phyloP scores from a whole-genome alignment of 2,888 invertebrate species.

The Drosophila mercatorum region DNA sequence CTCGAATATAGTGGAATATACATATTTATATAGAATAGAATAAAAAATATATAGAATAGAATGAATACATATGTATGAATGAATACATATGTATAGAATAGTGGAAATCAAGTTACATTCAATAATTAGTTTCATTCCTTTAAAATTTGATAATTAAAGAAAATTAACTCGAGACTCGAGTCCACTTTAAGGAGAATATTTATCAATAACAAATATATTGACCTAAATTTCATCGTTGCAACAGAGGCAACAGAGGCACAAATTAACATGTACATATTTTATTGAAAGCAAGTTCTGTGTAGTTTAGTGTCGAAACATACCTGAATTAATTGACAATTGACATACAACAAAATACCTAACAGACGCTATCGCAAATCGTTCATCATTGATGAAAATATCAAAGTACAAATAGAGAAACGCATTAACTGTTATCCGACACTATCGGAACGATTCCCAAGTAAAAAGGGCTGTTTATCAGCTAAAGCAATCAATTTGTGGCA shows the following conservation, averaged over 20 bases:
- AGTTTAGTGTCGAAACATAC: not conserved
- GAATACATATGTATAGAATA: no score
- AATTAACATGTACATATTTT: not conserved
- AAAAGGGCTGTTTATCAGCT: conserved; percentile 20
- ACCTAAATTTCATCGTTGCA: not conserved
- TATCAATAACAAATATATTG: not conserved
- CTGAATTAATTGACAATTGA: conserved; percentile 1
- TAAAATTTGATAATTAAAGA: no score
- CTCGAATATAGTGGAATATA: no score
- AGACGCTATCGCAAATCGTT: conserved; percentile 14
- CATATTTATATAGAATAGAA: no score
- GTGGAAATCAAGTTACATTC: not conserved
- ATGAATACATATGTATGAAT: no score
- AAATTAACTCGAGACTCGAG: not conserved
- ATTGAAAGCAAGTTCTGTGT: not conserved
- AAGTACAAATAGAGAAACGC: conserved; percentile 5
- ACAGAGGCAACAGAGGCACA: not conserved
- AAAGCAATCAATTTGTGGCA: conserved; percentile 24
- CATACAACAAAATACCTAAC: conserved; percentile 11
- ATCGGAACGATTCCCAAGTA: conserved; percentile 7
- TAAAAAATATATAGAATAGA: no score
- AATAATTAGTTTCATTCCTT: not conserved
- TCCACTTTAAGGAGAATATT: not conserved
- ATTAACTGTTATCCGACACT: conserved; percentile 25
- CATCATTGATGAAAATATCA: conserved; percentile 8